Conservation (phyloP, 2,888 invertebrate genomes). For the Lissocephala sabroskyi region DNA sequence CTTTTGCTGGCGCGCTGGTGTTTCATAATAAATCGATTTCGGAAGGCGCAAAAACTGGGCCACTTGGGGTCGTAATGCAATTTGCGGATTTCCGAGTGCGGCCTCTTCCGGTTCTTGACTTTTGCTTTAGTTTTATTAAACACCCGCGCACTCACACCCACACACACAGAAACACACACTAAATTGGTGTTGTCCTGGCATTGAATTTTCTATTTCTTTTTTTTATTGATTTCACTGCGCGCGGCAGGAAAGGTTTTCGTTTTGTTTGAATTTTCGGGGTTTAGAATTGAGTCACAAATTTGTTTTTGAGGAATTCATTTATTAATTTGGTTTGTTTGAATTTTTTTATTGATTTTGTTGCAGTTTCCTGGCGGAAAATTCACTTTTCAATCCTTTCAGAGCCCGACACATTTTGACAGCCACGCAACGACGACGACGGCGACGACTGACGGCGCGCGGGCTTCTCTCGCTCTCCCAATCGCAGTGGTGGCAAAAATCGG, state of each 20-base stretch:
- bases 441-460: slow-evolving; percentile 41
- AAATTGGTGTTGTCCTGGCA: slow-evolving; percentile 15
- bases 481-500: slow-evolving; percentile 33
- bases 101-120: too few species aligned
- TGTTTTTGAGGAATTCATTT: background rate
- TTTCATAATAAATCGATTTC: slow-evolving; percentile 62
- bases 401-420: slow-evolving; percentile 17
- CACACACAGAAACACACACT: background rate
- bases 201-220: slow-evolving; percentile 7
- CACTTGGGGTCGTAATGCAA: slow-evolving; percentile 26
- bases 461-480: slow-evolving; percentile 17
- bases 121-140: too few species aligned
- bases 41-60: slow-evolving; percentile 26
- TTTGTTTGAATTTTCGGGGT: background rate
- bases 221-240: slow-evolving; percentile 6
- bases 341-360: slow-evolving; percentile 1
- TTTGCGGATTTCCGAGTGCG: slow-evolving; percentile 10
- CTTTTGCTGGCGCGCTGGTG: slow-evolving; percentile 34
- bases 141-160: background rate
- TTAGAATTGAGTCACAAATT: background rate
- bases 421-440: slow-evolving; percentile 46
- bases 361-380: too few species aligned
- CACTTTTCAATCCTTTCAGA: too few species aligned
- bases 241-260: slow-evolving; percentile 1
- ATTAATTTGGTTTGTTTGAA: slow-evolving; percentile 3